Percentiles rank a stretch among this genome's conserved stretches.
Evolutionary conservation across 2,888 invertebrate species (phyloP).

Genomic region (Ophioninae sp.): DNA sequence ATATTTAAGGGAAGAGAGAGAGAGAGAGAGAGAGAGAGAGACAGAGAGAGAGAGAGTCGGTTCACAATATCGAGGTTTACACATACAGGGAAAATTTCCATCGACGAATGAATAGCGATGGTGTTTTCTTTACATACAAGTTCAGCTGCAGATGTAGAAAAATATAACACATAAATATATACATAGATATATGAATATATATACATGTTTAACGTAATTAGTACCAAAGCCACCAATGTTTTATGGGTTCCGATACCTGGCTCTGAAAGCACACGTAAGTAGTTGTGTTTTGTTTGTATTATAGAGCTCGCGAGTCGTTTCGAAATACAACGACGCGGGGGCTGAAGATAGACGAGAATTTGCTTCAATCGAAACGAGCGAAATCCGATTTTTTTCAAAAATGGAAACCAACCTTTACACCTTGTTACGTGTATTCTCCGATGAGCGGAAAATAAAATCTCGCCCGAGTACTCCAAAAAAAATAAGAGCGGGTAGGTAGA

Average conservation of each 20-base stretch:
- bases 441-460: background rate
- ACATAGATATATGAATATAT: background rate
- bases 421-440: background rate
- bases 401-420: background rate
- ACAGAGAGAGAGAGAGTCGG: background rate
- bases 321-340: slow-evolving; percentile 11
- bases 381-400: slow-evolving; percentile 9
- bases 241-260: slow-evolving; percentile 30
- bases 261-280: slow-evolving; percentile 47
- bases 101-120: slow-evolving; percentile 22
- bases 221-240: slow-evolving; percentile 55
- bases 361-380: background rate
- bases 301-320: background rate
- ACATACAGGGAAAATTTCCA: slow-evolving; percentile 11
- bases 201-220: slow-evolving; percentile 28
- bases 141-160: slow-evolving; percentile 36
- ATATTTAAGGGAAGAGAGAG: background rate
- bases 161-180: slow-evolving; percentile 6
- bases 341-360: background rate
- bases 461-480: too few relatives aligned
- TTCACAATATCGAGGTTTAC: slow-evolving; percentile 19
- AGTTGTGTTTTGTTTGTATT: background rate
- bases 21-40: background rate
- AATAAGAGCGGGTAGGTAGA: background rate
- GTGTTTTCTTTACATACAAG: slow-evolving; percentile 16